phyloP scores from a whole-genome alignment of 2,888 invertebrate species.

The Thecocarcelia acutangulata region DNA sequence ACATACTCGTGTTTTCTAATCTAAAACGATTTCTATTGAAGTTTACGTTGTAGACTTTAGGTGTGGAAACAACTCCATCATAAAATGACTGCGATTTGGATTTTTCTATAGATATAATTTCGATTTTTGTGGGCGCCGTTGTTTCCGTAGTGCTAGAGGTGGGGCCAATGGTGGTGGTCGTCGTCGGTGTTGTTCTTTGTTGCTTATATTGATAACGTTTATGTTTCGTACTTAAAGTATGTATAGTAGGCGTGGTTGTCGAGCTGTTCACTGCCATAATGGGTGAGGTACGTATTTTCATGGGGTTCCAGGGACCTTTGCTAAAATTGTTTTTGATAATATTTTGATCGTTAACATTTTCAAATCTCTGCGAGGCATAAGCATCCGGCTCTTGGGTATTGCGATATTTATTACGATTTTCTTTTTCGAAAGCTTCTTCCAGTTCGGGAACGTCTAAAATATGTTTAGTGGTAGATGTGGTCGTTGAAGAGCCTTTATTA shows the following conservation, averaged over 20 bases:
- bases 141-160: slow-evolving; percentile 21
- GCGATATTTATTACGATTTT: slow-evolving; percentile 60
- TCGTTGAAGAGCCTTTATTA: slow-evolving; percentile 58
- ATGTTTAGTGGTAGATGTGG: slow-evolving; percentile 74
- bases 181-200: slow-evolving; percentile 2
- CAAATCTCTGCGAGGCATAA: slow-evolving; percentile 74
- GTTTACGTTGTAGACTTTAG: slow-evolving; percentile 54
- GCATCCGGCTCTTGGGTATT: slow-evolving; percentile 71
- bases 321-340: slow-evolving; percentile 62
- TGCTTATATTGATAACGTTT: slow-evolving; percentile 44
- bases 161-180: slow-evolving; percentile 1
- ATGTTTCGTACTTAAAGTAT: slow-evolving; percentile 15
- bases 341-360: slow-evolving; percentile 51
- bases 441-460: slow-evolving; percentile 78
- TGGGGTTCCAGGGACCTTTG: slow-evolving; percentile 77
- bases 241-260: slow-evolving; percentile 18
- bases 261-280: slow-evolving; percentile 4
- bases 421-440: slow-evolving; percentile 77
- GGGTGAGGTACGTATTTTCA: slow-evolving; percentile 72
- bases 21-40: slow-evolving; percentile 60
- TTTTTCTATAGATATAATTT: slow-evolving; percentile 78
- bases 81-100: slow-evolving; percentile 81
- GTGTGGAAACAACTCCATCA: slow-evolving; percentile 77
- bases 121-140: slow-evolving; percentile 53
- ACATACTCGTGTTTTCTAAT: slow-evolving; percentile 31